A percentile compares a stretch with the other conserved stretches of the same genome.
Conservation (phyloP, 2,797 vertebrate species). For the Fringilla coelebs region DNA sequence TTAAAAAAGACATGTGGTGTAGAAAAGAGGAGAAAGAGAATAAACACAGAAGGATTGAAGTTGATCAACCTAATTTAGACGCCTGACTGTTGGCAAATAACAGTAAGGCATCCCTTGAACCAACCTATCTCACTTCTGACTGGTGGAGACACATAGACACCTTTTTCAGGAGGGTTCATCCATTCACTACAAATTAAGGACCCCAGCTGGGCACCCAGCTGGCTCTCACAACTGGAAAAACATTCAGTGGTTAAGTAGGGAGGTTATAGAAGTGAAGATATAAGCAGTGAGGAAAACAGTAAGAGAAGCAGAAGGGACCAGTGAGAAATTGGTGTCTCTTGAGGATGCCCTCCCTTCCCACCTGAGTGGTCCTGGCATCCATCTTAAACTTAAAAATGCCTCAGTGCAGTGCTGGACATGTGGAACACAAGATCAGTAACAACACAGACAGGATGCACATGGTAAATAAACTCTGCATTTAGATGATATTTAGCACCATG, state of each 20-base stretch:
- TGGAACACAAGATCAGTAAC: background rate
- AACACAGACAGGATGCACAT: background rate
- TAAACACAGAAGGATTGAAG: background rate
- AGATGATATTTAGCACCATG: background rate
- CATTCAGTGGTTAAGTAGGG: background rate
- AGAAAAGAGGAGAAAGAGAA: background rate
- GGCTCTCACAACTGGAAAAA: background rate
- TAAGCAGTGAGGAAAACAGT: rapidly evolving
- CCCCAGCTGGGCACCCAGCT: background rate
- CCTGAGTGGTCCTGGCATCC: background rate
- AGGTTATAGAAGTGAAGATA: background rate
- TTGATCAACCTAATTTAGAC: background rate
- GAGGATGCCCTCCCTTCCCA: background rate
- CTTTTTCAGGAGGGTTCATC: background rate
- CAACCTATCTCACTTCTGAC: background rate
- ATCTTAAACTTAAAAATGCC: background rate
- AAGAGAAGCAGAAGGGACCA: background rate
- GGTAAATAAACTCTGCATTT: background rate
- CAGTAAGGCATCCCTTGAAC: background rate
- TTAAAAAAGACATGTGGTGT: background rate
- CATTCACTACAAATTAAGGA: background rate
- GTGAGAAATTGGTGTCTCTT: background rate
- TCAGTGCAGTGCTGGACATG: background rate
- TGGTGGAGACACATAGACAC: background rate
- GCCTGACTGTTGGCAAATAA: background rate